Base-by-base conservation (phyloP, 2,797 vertebrate species). In the Okamejei kenojei region DNA sequence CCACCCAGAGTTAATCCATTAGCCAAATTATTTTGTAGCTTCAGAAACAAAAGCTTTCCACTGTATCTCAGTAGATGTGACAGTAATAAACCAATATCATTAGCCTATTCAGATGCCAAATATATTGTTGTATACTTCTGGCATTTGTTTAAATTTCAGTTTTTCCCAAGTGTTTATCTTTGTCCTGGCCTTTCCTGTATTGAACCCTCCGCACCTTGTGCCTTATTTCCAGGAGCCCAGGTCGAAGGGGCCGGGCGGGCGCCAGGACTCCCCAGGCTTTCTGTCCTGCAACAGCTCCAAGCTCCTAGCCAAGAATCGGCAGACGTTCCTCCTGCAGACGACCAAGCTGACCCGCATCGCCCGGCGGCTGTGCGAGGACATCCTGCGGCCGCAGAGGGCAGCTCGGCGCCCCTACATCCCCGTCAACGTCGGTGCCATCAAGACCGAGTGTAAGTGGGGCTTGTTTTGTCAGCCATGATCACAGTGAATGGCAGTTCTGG, bases 311-410 rank as follows among this genome's bases (percentile, higher is more conserved):
- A 99, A 99, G 95, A 99, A 99, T 95, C 97, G 98, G 0, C 98
- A 99, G 94, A 99, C 98, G 0, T 99, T 99, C 95, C 97, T 99
- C 94, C 96, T 98, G 84, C 98, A 99, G 95, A 99, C 98, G 94
- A 99, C 98, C 80, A 98, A 98, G 94, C 96, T 99, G 93, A 99
- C 98, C 29, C 98, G 98, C 93, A 96, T 99, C 0, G 98, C 98
- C 23, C 96, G 98, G 0, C 97, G 98, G 17, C 98, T 99, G 94
- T 99, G 98, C 93, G 97, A 98, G 93, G 98, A 99, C 94, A 98
- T 99, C 90, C 95, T 99, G 94, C 98, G 98, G 96, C 98, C 98
- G 0, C 97, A 97, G 0, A 96, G 98, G 0, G 98, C 98, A 0
- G 98, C 98, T 0, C 97, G 98, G 0, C 96, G 98, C 5, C 98